Evolutionary conservation across 2,113 vertebrate species (phyloP).

Genomic region (Tapirus terrestris): DNA sequence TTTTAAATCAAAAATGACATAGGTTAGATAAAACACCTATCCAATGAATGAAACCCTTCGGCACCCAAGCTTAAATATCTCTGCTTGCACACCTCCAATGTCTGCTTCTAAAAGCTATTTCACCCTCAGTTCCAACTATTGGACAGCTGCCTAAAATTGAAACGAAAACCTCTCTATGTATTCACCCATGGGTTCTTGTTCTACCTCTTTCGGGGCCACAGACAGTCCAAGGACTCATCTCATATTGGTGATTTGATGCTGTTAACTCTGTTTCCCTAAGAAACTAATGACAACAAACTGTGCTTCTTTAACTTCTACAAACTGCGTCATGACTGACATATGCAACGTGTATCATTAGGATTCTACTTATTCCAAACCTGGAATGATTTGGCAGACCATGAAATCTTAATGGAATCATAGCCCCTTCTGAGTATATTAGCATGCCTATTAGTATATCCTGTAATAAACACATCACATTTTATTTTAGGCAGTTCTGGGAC

Average conservation of each 20-base stretch:
- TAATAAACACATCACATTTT: constrained; percentile 61
- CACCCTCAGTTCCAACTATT: background rate
- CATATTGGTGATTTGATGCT: background rate
- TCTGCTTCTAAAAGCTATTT: background rate
- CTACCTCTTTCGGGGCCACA: background rate
- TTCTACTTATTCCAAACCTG: background rate
- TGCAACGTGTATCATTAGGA: background rate
- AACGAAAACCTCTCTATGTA: background rate
- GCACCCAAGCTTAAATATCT: background rate
- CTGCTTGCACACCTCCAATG: background rate
- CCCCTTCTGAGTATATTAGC: constrained; percentile 26
- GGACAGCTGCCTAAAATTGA: background rate
- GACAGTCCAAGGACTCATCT: no score
- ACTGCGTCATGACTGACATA: background rate
- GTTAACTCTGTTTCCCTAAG: background rate
- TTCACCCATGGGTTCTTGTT: background rate
- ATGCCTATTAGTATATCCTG: constrained; percentile 29
- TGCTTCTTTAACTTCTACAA: background rate
- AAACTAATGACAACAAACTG: background rate
- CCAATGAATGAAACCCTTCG: background rate
- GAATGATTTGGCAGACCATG: background rate
- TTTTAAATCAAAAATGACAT: background rate
- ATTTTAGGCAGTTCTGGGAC: constrained; percentile 42
- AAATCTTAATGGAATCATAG: constrained; percentile 12
- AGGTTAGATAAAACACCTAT: background rate